Conservation (phyloP, 2,888 invertebrate species). For the Elmis aenea region DNA sequence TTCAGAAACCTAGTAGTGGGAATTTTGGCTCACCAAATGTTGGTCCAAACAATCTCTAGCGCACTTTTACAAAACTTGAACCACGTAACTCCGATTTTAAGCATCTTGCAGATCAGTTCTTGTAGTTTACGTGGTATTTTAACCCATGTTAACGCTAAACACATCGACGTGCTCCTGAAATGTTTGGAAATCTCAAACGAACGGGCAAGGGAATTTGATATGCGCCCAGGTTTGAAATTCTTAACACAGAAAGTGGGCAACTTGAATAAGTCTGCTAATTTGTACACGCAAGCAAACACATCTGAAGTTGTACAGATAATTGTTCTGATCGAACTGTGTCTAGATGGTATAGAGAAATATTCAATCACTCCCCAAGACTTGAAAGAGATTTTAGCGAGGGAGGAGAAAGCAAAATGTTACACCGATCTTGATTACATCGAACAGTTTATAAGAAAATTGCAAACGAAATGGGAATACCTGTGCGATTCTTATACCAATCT, state of each 20-base stretch:
- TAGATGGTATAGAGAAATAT: constrained; percentile 64
- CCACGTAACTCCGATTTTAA: constrained; percentile 45
- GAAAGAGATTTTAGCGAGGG: constrained; percentile 54
- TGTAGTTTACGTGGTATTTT: constrained; percentile 43
- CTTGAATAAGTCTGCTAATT: constrained; percentile 78
- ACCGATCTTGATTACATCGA: constrained; percentile 43
- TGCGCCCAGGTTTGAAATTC: constrained; percentile 88
- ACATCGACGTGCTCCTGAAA: constrained; percentile 67
- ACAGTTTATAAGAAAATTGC: constrained; percentile 41
- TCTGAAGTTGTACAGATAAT: constrained; percentile 88
- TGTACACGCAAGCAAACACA: constrained; percentile 89
- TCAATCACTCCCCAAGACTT: constrained; percentile 58
- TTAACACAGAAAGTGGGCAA: constrained; percentile 89
- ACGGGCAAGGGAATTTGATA: constrained; percentile 81
- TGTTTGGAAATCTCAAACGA: constrained; percentile 78
- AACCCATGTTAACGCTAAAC: constrained; percentile 52
- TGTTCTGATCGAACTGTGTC: constrained; percentile 77
- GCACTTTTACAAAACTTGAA: constrained; percentile 66
- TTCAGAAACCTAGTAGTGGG: constrained; percentile 85
- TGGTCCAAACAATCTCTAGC: constrained; percentile 85
- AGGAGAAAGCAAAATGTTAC: constrained; percentile 35
- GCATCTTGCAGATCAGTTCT: constrained; percentile 44
- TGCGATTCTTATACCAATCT: constrained; percentile 44
- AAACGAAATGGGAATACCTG: constrained; percentile 43
- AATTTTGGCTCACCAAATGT: constrained; percentile 85